Conservation (phyloP, 2,888 invertebrate genomes). For the Mythimna loreyi region DNA sequence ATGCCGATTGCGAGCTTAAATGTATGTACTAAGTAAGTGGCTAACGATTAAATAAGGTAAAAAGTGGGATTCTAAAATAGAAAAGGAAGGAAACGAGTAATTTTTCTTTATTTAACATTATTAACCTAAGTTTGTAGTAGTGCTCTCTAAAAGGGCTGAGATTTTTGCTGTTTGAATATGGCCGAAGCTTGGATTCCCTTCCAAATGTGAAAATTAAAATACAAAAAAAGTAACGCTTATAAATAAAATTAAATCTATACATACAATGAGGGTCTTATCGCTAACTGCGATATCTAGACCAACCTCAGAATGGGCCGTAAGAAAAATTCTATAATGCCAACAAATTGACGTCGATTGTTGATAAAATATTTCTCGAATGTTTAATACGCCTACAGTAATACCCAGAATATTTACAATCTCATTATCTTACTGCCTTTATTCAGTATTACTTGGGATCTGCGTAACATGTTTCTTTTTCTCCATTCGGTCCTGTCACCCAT, state of each 20-base stretch:
- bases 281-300: too few relatives aligned
- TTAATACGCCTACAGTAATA: not conserved
- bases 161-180: not conserved
- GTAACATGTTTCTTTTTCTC: too few relatives aligned
- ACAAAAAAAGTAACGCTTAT: too few relatives aligned
- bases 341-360: not conserved
- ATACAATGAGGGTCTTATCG: too few relatives aligned
- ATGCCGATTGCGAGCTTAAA: constrained; percentile 55
- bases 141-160: not conserved
- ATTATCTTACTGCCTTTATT: too few relatives aligned
- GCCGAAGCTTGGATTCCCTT: too few relatives aligned
- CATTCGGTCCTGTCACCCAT: too few relatives aligned
- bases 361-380: not conserved
- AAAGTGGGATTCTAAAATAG: constrained; percentile 32
- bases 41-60: constrained; percentile 30
- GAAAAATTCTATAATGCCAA: not conserved
- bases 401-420: too few relatives aligned
- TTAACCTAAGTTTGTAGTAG: not conserved
- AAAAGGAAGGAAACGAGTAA: constrained; percentile 32
- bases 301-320: too few relatives aligned
- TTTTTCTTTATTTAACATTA: constrained; percentile 18
- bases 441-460: too few relatives aligned
- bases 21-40: constrained; percentile 27
- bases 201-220: too few relatives aligned
- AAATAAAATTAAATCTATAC: too few relatives aligned